Evolutionary conservation across 1,140 invertebrate genomes (phyloP).

Genomic region (Pinna nobilis): DNA sequence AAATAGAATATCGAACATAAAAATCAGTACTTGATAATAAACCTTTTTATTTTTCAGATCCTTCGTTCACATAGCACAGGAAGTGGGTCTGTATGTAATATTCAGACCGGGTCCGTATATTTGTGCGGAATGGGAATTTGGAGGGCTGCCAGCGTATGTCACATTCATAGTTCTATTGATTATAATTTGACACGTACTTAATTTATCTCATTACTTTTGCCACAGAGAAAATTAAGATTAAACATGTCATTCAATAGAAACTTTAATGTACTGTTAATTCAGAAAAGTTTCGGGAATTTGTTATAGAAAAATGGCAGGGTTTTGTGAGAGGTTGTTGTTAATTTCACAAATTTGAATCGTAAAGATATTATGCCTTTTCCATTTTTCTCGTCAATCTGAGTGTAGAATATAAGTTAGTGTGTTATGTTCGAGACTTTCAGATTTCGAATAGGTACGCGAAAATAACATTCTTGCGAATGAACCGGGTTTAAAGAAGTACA

Average conservation of each 20-base stretch:
- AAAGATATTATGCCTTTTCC: neutral
- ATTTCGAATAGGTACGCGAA: too few relatives aligned
- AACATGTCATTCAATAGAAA: too few relatives aligned
- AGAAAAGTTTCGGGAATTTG: too few relatives aligned
- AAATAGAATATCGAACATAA: too few relatives aligned
- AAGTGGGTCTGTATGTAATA: constrained; percentile 87
- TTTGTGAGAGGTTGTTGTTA: too few relatives aligned
- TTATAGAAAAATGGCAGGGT: too few relatives aligned
- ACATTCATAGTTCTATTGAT: neutral
- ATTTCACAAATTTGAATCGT: neutral
- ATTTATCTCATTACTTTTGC: too few relatives aligned
- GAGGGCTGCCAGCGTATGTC: constrained; percentile 68
- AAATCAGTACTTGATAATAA: too few relatives aligned
- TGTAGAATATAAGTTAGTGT: neutral
- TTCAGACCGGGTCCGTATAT: constrained; percentile 88
- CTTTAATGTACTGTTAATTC: too few relatives aligned
- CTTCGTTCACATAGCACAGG: constrained; percentile 79
- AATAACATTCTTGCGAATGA: too few relatives aligned
- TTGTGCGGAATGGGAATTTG: constrained; percentile 87
- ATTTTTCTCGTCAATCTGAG: neutral
- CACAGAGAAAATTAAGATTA: too few relatives aligned
- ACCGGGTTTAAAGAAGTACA: too few relatives aligned
- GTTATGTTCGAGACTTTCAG: neutral
- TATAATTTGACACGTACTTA: neutral
- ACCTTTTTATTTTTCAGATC: constrained; percentile 29